These are phyloP conservation scores for Ormyrus labotus DNA, from an alignment of 2,888 invertebrate genomes.

Conservation along the genomic window DNA sequence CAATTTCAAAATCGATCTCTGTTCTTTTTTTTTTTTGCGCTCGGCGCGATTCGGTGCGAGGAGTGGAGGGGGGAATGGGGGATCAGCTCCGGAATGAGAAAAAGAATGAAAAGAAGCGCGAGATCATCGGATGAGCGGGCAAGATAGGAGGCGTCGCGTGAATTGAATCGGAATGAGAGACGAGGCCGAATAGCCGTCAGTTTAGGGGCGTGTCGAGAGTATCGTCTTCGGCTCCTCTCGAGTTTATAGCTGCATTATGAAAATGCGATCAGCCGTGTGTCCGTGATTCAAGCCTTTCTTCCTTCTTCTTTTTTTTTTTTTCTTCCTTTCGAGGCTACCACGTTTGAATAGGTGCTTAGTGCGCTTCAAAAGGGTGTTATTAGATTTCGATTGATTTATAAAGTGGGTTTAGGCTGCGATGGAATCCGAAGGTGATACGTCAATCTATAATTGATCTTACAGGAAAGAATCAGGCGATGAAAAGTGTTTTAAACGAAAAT, in stretches of 20 bases:
- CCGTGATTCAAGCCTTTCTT: too few relatives aligned
- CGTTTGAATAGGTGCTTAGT: neutral
- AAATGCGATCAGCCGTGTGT: too few relatives aligned
- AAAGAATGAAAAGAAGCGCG: neutral
- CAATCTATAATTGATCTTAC: too few relatives aligned
- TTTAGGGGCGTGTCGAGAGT: conserved; percentile 31
- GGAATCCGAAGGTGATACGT: too few relatives aligned
- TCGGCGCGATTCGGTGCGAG: too few relatives aligned
- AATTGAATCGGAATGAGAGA: conserved; percentile 61
- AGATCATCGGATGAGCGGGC: conserved; percentile 32
- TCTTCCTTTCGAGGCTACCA: neutral
- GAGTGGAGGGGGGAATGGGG: neutral
- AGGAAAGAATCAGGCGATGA: too few relatives aligned
- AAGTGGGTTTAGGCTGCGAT: too few relatives aligned
- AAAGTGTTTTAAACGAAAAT: too few relatives aligned
- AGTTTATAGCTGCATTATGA: conserved; percentile 15
- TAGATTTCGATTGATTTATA: too few relatives aligned
- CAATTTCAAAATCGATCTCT: neutral
- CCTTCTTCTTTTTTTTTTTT: too few relatives aligned
- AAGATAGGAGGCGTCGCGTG: conserved; percentile 58
- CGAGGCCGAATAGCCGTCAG: neutral
- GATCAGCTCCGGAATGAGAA: neutral
- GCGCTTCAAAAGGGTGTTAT: too few relatives aligned
- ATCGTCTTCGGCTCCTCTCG: neutral
- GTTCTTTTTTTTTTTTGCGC: too few relatives aligned